These are phyloP conservation scores for Metridium senile DNA, from an alignment of 92 coral and sea anemone genomes.

Conservation along the genomic window DNA sequence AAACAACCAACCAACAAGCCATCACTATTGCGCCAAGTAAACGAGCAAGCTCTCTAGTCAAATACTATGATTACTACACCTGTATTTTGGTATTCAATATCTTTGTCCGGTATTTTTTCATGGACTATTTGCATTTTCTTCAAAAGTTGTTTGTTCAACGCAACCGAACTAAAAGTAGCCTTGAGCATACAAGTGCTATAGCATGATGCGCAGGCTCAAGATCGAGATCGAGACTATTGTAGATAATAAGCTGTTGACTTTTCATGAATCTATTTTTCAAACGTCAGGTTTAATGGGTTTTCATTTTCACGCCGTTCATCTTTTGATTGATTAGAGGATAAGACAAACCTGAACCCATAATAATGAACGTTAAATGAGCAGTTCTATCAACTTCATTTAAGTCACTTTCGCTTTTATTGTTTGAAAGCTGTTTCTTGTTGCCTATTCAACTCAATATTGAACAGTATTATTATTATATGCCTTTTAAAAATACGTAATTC, in stretches of 20 bases:
- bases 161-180: neutral
- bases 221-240: neutral
- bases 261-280: neutral
- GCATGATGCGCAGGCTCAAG: neutral
- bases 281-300: neutral
- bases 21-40: neutral
- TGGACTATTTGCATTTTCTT: neutral
- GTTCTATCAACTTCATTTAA: neutral
- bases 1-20: neutral
- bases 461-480: neutral
- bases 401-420: neutral
- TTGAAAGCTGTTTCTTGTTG: neutral
- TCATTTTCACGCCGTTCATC: neutral
- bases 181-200: neutral
- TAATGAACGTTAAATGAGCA: constrained; percentile 1
- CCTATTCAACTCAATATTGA: neutral
- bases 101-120: neutral
- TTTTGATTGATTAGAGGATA: neutral
- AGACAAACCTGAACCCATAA: neutral
- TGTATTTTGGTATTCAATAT: neutral
- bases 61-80: neutral
- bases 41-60: neutral
- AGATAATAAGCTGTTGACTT: neutral
- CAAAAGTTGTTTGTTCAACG: neutral
- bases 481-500: too few species aligned